Conservation (phyloP, 2,888 invertebrate species). For the Anorthoa munda region DNA sequence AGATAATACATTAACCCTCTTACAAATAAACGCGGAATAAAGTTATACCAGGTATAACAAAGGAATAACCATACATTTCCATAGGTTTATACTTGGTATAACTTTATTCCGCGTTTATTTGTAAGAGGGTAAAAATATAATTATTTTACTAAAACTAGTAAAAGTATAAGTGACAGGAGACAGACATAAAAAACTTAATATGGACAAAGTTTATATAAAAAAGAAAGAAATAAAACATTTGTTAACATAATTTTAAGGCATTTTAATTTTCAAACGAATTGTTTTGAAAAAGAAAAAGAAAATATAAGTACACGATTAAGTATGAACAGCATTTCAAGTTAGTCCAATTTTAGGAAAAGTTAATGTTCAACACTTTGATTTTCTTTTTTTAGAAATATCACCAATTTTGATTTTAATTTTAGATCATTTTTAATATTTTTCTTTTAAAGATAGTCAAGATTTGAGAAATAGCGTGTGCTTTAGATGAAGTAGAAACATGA, state of each 20-base stretch:
- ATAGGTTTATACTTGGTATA: too few relatives aligned
- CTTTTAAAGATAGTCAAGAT: slow-evolving; percentile 67
- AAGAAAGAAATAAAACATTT: not conserved
- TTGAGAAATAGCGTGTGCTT: slow-evolving; percentile 67
- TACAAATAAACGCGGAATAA: too few relatives aligned
- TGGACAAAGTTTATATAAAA: not conserved
- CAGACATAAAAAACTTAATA: too few relatives aligned
- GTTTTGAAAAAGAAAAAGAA: not conserved
- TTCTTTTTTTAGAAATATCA: slow-evolving; percentile 66
- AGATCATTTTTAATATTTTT: slow-evolving; percentile 53
- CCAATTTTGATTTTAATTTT: slow-evolving; percentile 61
- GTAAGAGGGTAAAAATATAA: too few relatives aligned
- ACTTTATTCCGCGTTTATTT: too few relatives aligned
- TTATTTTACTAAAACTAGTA: not conserved
- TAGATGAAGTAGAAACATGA: slow-evolving; percentile 27
- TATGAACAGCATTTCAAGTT: slow-evolving; percentile 60
- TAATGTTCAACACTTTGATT: slow-evolving; percentile 63
- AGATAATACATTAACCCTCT: not conserved
- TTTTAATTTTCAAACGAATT: not conserved
- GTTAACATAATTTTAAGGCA: not conserved
- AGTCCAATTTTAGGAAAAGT: slow-evolving; percentile 65
- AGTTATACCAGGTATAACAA: too few relatives aligned
- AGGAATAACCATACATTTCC: too few relatives aligned
- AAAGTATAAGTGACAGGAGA: too few relatives aligned
- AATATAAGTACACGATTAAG: not conserved